Conservation (phyloP, 1,140 invertebrate species). For the Whitmania pigra region DNA sequence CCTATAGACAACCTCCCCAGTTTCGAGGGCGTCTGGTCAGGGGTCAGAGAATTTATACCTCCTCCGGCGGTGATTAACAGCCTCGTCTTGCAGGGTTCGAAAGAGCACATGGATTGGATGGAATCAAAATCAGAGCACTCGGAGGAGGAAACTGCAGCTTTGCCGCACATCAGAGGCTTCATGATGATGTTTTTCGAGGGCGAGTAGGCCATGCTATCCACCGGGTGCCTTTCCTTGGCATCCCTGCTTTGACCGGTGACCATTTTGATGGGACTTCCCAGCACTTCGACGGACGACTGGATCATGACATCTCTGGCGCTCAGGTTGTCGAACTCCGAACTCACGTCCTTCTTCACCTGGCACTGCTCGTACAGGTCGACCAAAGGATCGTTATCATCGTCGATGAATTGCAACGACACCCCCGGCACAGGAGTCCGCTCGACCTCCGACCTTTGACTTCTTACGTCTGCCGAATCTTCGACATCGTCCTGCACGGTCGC, state of each 20-base stretch:
- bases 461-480: too few species aligned
- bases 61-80: not conserved
- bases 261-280: not conserved
- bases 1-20: not conserved
- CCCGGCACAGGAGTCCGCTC: too few species aligned
- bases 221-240: not conserved
- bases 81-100: conserved; percentile 6
- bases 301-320: not conserved
- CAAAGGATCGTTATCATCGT: conserved; percentile 25
- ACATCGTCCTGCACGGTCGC: too few species aligned
- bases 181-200: not conserved
- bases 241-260: not conserved
- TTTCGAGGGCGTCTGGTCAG: not conserved
- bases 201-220: not conserved
- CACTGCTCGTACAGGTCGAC: conserved; percentile 24
- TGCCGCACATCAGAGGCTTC: not conserved
- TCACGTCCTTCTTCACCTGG: not conserved
- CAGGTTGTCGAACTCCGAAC: not conserved
- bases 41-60: not conserved
- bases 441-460: too few species aligned
- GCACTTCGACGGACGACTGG: not conserved
- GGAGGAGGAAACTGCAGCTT: not conserved
- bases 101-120: conserved; percentile 11
- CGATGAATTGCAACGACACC: conserved; percentile 13
- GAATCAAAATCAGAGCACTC: conserved; percentile 5